Percentiles rank a stretch among this genome's conserved stretches.
Conservation (phyloP, 1,140 invertebrate genomes). For the Nylanderia fulva region DNA sequence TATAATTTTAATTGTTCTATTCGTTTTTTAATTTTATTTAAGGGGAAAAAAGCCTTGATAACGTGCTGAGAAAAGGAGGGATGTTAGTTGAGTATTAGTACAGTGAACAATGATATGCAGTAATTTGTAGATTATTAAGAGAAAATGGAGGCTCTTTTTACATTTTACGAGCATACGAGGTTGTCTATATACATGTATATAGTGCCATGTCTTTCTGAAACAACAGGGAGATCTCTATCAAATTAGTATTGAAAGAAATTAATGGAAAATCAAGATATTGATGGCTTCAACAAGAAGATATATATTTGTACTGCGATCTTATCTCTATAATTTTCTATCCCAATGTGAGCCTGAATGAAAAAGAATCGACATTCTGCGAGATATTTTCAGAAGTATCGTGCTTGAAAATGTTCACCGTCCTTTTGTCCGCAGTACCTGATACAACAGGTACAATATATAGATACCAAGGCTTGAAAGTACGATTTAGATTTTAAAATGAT, state of each 20-base stretch:
- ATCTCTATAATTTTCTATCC: slow-evolving; percentile 19
- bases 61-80: slow-evolving; percentile 22
- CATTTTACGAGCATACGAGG: slow-evolving; percentile 42
- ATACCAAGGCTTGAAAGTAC: slow-evolving; percentile 38
- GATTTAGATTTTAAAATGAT: slow-evolving; percentile 40
- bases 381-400: slow-evolving; percentile 57
- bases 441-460: slow-evolving; percentile 52
- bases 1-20: slow-evolving; percentile 68
- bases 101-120: background rate
- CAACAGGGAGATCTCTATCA: slow-evolving; percentile 3
- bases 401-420: slow-evolving; percentile 55
- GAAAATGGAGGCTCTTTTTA: slow-evolving; percentile 17
- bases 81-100: slow-evolving; percentile 10
- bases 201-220: slow-evolving; percentile 68
- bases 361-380: slow-evolving; percentile 1
- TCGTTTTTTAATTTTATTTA: slow-evolving; percentile 48
- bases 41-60: slow-evolving; percentile 24
- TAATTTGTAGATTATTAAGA: slow-evolving; percentile 17
- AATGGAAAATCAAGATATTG: slow-evolving; percentile 16
- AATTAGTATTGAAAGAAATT: slow-evolving; percentile 16
- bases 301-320: slow-evolving; percentile 47
- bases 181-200: slow-evolving; percentile 65
- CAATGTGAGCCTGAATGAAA: slow-evolving; percentile 24
- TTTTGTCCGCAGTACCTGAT: slow-evolving; percentile 60
- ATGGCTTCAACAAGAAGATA: slow-evolving; percentile 12